phyloP scores from a whole-genome alignment of 2,113 vertebrate species.

The Salminus brasiliensis region DNA sequence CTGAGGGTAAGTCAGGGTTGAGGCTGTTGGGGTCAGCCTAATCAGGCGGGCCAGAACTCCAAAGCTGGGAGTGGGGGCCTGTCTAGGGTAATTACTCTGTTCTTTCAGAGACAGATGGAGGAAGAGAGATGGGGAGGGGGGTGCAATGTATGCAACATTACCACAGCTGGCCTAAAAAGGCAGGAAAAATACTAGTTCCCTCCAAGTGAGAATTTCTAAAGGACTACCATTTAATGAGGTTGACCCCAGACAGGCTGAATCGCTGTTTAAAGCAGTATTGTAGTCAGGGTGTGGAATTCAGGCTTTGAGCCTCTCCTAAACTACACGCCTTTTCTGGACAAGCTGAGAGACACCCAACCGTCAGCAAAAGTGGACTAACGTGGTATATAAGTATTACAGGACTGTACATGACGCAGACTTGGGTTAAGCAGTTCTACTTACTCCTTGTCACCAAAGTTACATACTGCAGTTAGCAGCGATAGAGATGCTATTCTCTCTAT shows the following conservation, averaged over 20 bases:
- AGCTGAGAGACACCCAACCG: no score
- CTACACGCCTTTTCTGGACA: no score
- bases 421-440: no score
- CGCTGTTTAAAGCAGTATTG: not conserved
- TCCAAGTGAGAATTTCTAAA: not conserved
- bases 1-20: not conserved
- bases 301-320: no score
- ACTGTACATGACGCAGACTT: no score
- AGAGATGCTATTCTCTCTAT: no score
- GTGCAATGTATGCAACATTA: slow-evolving; percentile 12
- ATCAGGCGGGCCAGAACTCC: slow-evolving; percentile 8
- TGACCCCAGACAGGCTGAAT: not conserved
- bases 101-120: slow-evolving; percentile 53
- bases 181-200: slow-evolving; percentile 1
- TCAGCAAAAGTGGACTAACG: no score
- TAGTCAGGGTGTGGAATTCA: no score
- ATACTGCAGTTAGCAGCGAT: no score
- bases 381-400: no score
- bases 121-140: not conserved
- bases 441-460: no score
- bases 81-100: slow-evolving; percentile 38
- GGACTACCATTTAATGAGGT: not conserved
- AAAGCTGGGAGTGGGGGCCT: slow-evolving; percentile 1
- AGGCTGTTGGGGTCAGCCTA: not conserved
- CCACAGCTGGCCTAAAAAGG: slow-evolving; percentile 37